Evolutionary conservation across 2,113 vertebrate species (phyloP), one percentile per base, ranked within the genome.

Genomic region (Oriolus oriolus): DNA sequence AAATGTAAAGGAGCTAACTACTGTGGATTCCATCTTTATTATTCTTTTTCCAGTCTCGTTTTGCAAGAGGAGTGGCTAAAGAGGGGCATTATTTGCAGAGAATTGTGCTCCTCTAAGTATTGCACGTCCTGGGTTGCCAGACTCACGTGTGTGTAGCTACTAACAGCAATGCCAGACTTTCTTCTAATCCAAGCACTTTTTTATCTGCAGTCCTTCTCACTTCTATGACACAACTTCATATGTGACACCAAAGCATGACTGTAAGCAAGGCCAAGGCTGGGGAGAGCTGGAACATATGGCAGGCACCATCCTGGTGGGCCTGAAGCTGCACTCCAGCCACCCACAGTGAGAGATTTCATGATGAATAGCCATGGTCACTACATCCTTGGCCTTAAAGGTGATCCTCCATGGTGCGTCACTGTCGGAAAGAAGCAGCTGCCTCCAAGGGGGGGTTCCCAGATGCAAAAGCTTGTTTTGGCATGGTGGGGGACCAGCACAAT

Each of bases 111-210:
- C 27, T 71, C 3, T 30, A 82, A 23, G 21, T 59, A 6, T 10
- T 21, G 39, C 11, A 11, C 0, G 0, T 78, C 41, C 35, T 3
- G 0, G 10, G 12, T 20, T 39, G 12, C 28, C 52, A 37, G 26
- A 53, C 11, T 19, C 16, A 1, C 20, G 16, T 22, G 21, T 37
- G 10, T 35, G 24, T 47, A 44, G 60, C 45, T 88, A 15, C 44
- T 37, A 45, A 90, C 1, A 71, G n/a, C 15, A 85, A 42, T 13
- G 3, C 21, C 66, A 88, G 69, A 60, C 5, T 53, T 85, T 13
- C 42, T 41, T 17, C 42, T 61, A 85, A 79, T 61, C 41, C 26
- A 57, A 88, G 26, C 10, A 79, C 8, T 14, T 65, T 77, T 86
- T 45, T 24, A 73, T 42, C 39, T 52, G 17, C 35, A 75, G 5